These are phyloP conservation scores for Stenodera caucasica DNA, from an alignment of 2,888 invertebrate species.

Conservation along the genomic window DNA sequence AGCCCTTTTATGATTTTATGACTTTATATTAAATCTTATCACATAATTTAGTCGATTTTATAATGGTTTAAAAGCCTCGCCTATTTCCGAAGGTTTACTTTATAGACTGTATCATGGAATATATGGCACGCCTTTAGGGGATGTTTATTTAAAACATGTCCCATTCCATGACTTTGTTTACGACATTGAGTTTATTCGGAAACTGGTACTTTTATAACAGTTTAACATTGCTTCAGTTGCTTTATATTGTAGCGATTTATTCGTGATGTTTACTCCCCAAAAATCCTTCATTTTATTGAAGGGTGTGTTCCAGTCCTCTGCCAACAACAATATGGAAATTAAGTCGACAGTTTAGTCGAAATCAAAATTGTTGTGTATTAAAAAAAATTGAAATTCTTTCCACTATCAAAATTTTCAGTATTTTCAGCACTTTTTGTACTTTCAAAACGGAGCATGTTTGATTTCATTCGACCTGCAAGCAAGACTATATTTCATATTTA, in stretches of 20 bases:
- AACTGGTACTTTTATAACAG: no score
- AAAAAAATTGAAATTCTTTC: slow-evolving; percentile 11
- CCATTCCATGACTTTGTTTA: slow-evolving; percentile 18
- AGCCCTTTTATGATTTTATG: background rate
- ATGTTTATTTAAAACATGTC: slow-evolving; percentile 23
- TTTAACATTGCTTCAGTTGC: no score
- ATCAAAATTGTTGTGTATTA: no score
- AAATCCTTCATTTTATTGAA: no score
- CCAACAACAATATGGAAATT: no score
- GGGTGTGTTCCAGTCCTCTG: no score
- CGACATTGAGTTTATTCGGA: slow-evolving; percentile 14
- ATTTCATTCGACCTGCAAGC: slow-evolving; percentile 19
- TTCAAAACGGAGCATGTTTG: slow-evolving; percentile 27
- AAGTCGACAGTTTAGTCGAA: no score
- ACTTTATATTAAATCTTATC: slow-evolving; percentile 2
- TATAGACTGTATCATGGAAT: slow-evolving; percentile 2
- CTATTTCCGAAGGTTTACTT: background rate
- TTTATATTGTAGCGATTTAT: background rate
- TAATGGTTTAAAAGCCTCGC: background rate
- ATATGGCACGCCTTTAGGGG: slow-evolving; percentile 2
- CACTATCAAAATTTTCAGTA: slow-evolving; percentile 23
- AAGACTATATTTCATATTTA: slow-evolving; percentile 25
- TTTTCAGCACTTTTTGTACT: no score
- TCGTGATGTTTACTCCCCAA: no score
- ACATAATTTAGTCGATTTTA: background rate